Evolutionary conservation across 30 jellyfish, hydroid and myxozoan genomes (phyloP).

Genomic region (Aurelia aurita): DNA sequence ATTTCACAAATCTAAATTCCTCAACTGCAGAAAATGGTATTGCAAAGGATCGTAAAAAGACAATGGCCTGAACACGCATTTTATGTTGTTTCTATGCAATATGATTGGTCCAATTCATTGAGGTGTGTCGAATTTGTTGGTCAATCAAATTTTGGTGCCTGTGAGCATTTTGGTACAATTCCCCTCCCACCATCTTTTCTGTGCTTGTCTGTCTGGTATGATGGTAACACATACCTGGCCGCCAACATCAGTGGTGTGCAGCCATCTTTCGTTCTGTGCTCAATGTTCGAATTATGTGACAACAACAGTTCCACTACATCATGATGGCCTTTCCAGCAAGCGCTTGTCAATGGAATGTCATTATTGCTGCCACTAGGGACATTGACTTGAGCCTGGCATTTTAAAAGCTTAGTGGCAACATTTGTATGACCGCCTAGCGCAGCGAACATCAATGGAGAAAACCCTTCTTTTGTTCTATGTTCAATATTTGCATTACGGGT

Average conservation of each 20-base stretch:
- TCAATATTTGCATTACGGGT: conserved; percentile 90
- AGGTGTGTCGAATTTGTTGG: no score
- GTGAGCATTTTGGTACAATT: no score
- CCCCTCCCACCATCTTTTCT: conserved; percentile 72
- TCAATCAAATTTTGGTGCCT: conserved; percentile 89
- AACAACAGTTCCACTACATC: conserved; percentile 88
- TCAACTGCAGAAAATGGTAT: no score
- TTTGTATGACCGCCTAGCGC: conserved; percentile 95
- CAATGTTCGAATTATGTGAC: conserved; percentile 88
- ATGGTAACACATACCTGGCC: conserved; percentile 96
- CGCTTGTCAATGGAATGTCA: conserved; percentile 99
- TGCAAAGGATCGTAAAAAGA: no score
- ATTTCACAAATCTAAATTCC: no score
- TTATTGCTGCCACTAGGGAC: conserved; percentile 96
- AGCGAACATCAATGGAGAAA: conserved; percentile 99
- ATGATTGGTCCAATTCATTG: neutral
- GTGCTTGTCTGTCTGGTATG: conserved; percentile 87
- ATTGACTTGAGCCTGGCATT: conserved; percentile 91
- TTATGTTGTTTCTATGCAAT: neutral
- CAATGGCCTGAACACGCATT: neutral
- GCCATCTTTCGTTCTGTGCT: conserved; percentile 97
- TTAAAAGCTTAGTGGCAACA: conserved; percentile 90
- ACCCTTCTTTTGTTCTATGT: conserved; percentile 98
- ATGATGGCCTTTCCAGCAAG: conserved; percentile 97
- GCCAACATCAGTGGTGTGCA: conserved; percentile 99